Base-by-base conservation (phyloP, 2,888 invertebrate genomes). In the Apomyelois bistriatella region DNA sequence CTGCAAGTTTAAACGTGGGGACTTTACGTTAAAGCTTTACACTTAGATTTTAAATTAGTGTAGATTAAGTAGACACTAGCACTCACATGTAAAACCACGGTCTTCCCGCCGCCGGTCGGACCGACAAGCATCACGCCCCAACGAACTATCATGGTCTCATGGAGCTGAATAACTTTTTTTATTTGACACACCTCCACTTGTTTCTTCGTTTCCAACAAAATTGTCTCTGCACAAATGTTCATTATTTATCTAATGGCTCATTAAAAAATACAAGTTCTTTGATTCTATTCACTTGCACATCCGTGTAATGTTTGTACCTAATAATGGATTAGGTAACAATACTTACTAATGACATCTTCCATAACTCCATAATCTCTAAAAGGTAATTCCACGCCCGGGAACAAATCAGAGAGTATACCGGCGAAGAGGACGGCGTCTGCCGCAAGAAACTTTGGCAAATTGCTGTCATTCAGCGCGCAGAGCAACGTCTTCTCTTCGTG, bases 61-160 rank as follows among this genome's bases (percentile, higher is more conserved):
- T n/a, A n/a, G n/a, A n/a, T n/a, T n/a, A n/a, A n/a, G n/a, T n/a
- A n/a, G n/a, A n/a, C n/a, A n/a, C n/a, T n/a, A n/a, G n/a, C n/a
- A 66, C 85, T 82, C 79, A 95, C 95, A 64, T 92, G 91, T 51
- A 97, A 90, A 7, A 96, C 93, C 0, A 94, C 92, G 0, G 95
- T 94, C 79, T 97, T 97, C 3, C 97, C 97, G 1, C 96, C 94
- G 0, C 97, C 97, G 0, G 97, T 96, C 0, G 97, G 97, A 0
- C 97, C 97, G 0, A 97, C 97, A 58, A 97, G 82, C 97, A 98
- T 97, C 0, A 97, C 97, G 1, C 97, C 97, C 93, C 97, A 97
- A 13, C 97, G 92, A 2, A 97, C 97, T 60, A 95, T 94, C 95
- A 97, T 95, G 0, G 97, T 97, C 77, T 97, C 97, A 72, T 96